Evolutionary conservation across 2,113 vertebrate species (phyloP).

Genomic region (Phalacrocorax carbo): DNA sequence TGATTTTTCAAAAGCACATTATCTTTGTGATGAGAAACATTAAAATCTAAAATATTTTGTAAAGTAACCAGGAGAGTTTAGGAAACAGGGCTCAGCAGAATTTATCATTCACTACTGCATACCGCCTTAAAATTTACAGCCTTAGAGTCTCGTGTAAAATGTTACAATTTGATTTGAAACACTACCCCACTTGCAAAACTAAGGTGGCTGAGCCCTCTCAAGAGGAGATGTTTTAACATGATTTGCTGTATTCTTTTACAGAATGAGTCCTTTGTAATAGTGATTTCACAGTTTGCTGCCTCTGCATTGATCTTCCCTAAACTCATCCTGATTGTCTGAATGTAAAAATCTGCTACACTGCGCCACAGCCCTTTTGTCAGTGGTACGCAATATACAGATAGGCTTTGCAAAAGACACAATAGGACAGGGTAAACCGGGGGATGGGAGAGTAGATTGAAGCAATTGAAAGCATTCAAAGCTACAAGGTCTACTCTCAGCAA

Average conservation of each 20-base stretch:
- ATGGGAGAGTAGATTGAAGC: neutral
- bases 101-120: neutral
- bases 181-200: neutral
- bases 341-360: neutral
- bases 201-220: neutral
- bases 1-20: neutral
- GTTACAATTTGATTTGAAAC: neutral
- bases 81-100: neutral
- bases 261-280: neutral
- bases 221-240: neutral
- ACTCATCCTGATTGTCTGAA: neutral
- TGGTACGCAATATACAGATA: neutral
- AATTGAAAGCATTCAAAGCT: neutral
- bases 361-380: neutral
- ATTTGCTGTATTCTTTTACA: neutral
- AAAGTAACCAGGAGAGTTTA: neutral
- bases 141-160: neutral
- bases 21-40: neutral
- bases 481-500: neutral
- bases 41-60: neutral
- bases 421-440: neutral
- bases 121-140: neutral
- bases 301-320: neutral
- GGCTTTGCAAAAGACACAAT: neutral
- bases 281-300: slow-evolving; percentile 11